Percentiles rank a stretch among this genome's conserved stretches.
Evolutionary conservation across 2,888 invertebrate species (phyloP).

Genomic region (Brachypalpus laphriformis): DNA sequence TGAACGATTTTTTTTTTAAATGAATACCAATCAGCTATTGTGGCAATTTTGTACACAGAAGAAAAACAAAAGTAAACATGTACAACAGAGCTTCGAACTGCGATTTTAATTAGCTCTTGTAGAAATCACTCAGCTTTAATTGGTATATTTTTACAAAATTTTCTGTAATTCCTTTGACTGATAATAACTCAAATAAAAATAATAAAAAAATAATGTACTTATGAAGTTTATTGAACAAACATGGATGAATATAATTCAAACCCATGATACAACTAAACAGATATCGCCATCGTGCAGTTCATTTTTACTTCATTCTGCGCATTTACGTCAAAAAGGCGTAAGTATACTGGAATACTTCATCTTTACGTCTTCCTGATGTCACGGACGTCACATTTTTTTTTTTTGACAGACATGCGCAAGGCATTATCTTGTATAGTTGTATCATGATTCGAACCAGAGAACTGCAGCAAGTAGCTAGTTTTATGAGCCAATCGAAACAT

Average conservation of each 20-base stretch:
- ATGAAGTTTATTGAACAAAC: not conserved
- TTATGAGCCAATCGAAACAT: too few species aligned
- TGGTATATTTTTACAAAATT: not conserved
- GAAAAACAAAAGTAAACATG: not conserved
- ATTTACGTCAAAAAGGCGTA: too few species aligned
- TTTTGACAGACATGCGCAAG: too few species aligned
- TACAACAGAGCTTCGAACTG: not conserved
- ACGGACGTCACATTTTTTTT: too few species aligned
- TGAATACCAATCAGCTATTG: not conserved
- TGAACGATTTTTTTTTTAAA: not conserved
- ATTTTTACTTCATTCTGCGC: too few species aligned
- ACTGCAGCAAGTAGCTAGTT: too few species aligned
- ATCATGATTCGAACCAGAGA: too few species aligned
- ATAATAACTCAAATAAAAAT: not conserved
- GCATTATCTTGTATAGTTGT: too few species aligned
- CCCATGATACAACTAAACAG: too few species aligned
- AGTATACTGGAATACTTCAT: too few species aligned
- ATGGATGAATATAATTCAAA: not conserved
- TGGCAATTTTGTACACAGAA: not conserved
- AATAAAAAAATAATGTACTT: not conserved
- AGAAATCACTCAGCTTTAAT: not conserved
- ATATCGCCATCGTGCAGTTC: too few species aligned
- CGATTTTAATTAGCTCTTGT: not conserved
- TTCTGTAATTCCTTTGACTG: not conserved
- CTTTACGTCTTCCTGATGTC: too few species aligned